Evolutionary conservation across 2,113 vertebrate genomes (phyloP), one percentile per base, ranked within the genome.

Genomic region (Albula goreensis): DNA sequence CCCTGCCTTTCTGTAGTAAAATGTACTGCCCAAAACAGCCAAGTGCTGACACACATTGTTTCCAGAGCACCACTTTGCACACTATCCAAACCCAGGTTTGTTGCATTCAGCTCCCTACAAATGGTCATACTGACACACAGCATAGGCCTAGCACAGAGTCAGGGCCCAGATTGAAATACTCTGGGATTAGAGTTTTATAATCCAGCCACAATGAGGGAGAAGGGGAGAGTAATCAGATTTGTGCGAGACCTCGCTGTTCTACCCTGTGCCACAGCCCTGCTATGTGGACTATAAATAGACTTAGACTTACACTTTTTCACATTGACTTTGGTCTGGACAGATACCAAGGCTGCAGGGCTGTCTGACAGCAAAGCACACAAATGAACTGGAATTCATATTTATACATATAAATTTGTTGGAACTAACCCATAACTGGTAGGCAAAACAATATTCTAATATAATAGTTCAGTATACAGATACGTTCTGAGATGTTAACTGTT

Each of bases 151-250:
- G 12, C 12, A 1, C 53, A 56, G 7, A 56, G 7, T 9, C 53
- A 56, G 60, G 12, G 60, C 9, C 4, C 70, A 51, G 25, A 48
- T 77, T 15, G n/a, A 22, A 85, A 78, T 15, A 6, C 22, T 25
- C 7, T 56, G 50, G 70, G 83, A 85, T 85, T 85, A 77, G 83
- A 41, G 83, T 19, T 63, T 17, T 53, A 51, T 84, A 85, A 78
- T 53, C 83, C 70, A n/a, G 9, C 70, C 19, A 12, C 50, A 19
- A 31, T 78, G 83, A 51, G n/a, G 77, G 15, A 2, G 4, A 17
- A 56, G 83, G 50, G 4, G 66, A 25, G 48, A 78, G 66, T 84
- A 49, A 85, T 77, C 83, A 85, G 83, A 78, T 85, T 85, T 85
- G 12, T 25, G 15, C 50, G 51, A 50, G 83, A 85, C 83, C 51